Percentiles rank a stretch among this genome's conserved stretches.
Conservation (phyloP, 2,888 invertebrate genomes). For the Patella ulyssiponensis region DNA sequence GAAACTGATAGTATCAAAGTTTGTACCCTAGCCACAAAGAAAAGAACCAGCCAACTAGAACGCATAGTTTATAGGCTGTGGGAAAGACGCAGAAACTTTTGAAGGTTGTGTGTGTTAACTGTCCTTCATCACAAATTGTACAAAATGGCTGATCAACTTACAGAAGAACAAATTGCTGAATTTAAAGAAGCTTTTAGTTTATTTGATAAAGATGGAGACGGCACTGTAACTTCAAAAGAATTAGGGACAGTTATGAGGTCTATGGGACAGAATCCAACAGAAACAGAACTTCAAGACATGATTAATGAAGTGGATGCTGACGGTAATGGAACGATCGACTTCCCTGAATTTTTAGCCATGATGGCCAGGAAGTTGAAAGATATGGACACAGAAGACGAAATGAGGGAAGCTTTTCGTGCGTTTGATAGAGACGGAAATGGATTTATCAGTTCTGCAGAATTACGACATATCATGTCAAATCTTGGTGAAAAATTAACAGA, state of each 20-base stretch:
- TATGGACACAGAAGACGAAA: slow-evolving; percentile 94
- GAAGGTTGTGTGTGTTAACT: no score
- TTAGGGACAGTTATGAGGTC: slow-evolving; percentile 99
- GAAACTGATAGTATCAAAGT: no score
- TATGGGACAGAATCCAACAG: slow-evolving; percentile 98
- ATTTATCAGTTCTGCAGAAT: slow-evolving; percentile 97
- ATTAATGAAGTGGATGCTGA: slow-evolving; percentile 99
- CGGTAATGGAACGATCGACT: slow-evolving; percentile 93
- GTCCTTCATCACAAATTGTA: background rate
- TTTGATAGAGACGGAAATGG: slow-evolving; percentile 99
- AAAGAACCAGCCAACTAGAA: no score
- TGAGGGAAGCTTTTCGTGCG: slow-evolving; percentile 96
- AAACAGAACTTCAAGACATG: slow-evolving; percentile 99
- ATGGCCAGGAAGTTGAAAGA: slow-evolving; percentile 99
- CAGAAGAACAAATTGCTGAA: slow-evolving; percentile 75
- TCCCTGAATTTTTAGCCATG: slow-evolving; percentile 99
- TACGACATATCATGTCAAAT: slow-evolving; percentile 99
- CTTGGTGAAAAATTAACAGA: slow-evolving; percentile 98
- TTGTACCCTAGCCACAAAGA: no score
- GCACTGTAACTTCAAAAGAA: slow-evolving; percentile 99
- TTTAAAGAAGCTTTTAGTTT: slow-evolving; percentile 99
- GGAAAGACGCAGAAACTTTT: no score
- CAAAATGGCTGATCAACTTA: slow-evolving; percentile 4
- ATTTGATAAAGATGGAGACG: slow-evolving; percentile 99
- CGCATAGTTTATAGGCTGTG: no score